Evolutionary conservation across 2,888 invertebrate species (phyloP), one percentile per base, ranked within the genome.

Genomic region (Lasioglossum zephyrum): DNA sequence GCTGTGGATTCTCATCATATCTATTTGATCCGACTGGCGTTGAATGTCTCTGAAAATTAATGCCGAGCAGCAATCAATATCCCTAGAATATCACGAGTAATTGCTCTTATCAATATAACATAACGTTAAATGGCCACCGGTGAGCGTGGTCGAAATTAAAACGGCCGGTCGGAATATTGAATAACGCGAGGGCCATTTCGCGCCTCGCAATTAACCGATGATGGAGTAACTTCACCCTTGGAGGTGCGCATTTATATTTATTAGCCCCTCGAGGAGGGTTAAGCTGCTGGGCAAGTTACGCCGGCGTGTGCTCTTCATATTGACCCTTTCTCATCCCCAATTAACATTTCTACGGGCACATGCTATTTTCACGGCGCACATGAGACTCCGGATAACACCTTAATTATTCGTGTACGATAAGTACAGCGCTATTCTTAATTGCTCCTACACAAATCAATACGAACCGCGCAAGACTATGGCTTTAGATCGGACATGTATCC

Each of bases 151-250:
- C 44, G 53, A 80, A 57, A 76, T 70, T 47, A n/a, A 63, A 82
- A 57, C 36, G 49, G 8, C 26, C 18, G 13, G 63, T 53, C 63
- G 44, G 31, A 63, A 66, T 39, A 73, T 73, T 53, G 57, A 69
- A 44, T 41, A 83, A 82, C 41, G 36, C n/a, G 49, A 70, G 60
- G 63, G 60, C 60, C 60, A 47, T 83, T 83, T 83, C 63, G 36
- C 39, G 36, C 39, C 16, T n/a, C 44, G 76, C 72, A 83, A 83
- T 83, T 83, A 82, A 82, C 82, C 73, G 63, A 82, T 83, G 83
- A 83, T 82, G 76, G 82, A 73, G 82, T 82, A 83, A 83, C 76
- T 76, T 73, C 44, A 82, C 53, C 72, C 44, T 73, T 16, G 73
- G 63, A 66, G 41, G 66, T 47, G 53, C 53, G 26, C 70, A 77